These are phyloP conservation scores for Acrossocheilus wenchowensis DNA, from an alignment of 2,797 vertebrate genomes.

Conservation along the genomic window DNA sequence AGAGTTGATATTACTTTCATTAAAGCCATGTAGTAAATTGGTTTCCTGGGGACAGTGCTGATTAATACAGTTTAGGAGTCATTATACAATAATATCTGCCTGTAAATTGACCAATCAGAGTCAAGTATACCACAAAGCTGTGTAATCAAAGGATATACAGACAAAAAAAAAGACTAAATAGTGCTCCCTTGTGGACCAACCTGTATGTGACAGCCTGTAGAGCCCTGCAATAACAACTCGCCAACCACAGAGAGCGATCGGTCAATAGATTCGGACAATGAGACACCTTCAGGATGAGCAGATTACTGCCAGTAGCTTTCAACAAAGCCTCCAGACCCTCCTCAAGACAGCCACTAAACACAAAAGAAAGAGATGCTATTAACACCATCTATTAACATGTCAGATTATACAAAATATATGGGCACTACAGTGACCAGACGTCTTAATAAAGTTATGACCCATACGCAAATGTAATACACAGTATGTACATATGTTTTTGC, in stretches of 20 bases:
- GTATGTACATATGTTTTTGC: neutral
- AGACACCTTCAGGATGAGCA: conserved; percentile 95
- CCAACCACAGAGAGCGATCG: conserved; percentile 97
- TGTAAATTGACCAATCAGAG: neutral
- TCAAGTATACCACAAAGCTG: neutral
- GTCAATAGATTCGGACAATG: conserved; percentile 99
- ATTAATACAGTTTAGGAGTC: neutral
- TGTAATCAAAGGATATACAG: no score
- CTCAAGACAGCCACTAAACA: conserved; percentile 91
- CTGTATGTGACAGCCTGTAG: conserved; percentile 98
- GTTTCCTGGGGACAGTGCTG: neutral
- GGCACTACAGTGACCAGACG: neutral
- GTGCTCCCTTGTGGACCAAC: conserved; percentile 68
- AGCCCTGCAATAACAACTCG: conserved; percentile 97
- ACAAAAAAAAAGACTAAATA: neutral
- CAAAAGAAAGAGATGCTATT: neutral
- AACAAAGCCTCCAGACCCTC: conserved; percentile 94
- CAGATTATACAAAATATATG: neutral
- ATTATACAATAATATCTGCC: neutral
- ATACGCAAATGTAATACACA: neutral
- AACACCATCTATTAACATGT: neutral
- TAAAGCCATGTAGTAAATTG: neutral
- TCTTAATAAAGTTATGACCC: neutral
- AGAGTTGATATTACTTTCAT: neutral
- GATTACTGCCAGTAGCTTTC: conserved; percentile 94